These are phyloP conservation scores for Litocranius walleri DNA, from an alignment of 2,113 vertebrate species.

Conservation along the genomic window DNA sequence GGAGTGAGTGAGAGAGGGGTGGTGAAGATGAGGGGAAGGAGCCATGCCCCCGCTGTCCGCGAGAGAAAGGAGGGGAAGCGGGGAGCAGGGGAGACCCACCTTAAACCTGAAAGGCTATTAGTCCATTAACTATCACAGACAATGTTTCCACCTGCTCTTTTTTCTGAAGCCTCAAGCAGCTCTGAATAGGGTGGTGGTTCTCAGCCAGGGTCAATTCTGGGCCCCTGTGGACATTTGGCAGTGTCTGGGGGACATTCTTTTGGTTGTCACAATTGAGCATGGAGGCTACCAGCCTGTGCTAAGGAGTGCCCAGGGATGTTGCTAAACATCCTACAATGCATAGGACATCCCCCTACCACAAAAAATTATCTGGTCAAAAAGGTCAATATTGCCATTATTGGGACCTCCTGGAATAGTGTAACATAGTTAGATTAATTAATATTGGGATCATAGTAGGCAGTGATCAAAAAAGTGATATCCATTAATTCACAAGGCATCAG, in stretches of 20 bases:
- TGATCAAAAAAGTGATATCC: not conserved
- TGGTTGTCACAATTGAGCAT: not conserved
- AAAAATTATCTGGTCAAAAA: not conserved
- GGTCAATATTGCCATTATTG: no score
- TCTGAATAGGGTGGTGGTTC: not conserved
- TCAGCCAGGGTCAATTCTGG: not conserved
- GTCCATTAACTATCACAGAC: no score
- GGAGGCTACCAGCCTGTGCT: not conserved
- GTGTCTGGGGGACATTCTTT: not conserved
- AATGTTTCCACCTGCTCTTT: not conserved
- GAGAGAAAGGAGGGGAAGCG: not conserved
- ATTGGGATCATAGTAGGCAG: not conserved
- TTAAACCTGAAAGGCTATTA: not conserved
- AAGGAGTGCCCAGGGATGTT: not conserved
- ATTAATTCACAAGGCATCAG: not conserved
- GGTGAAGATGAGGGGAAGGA: not conserved
- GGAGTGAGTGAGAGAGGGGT: not conserved
- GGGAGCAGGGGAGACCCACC: not conserved
- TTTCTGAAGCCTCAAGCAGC: not conserved
- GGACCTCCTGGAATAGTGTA: not conserved
- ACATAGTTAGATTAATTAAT: not conserved
- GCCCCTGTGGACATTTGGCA: not conserved
- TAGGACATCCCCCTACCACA: no score
- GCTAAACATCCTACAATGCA: no score
- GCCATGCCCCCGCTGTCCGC: rapidly evolving